Evolutionary conservation across 2,113 vertebrate genomes (phyloP).

Genomic region (Ariopsis seemanni): DNA sequence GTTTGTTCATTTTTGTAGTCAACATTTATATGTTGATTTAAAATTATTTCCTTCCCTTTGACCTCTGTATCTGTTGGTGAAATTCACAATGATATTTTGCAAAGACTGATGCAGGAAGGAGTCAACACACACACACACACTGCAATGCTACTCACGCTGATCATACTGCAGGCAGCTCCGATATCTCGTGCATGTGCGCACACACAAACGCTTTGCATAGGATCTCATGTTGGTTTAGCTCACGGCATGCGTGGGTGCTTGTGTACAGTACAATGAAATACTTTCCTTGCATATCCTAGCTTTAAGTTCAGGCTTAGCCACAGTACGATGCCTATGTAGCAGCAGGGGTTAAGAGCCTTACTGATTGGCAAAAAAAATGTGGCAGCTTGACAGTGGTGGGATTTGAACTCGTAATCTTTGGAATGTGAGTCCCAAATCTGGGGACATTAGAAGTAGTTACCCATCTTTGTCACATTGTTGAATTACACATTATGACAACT

Average conservation of each 20-base stretch:
- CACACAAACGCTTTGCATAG: background rate
- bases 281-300: background rate
- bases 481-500: background rate
- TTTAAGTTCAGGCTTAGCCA: background rate
- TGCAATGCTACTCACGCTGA: background rate
- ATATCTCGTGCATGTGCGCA: background rate
- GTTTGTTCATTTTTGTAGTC: conserved; percentile 5
- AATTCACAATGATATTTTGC: background rate
- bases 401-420: background rate
- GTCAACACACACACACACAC: background rate
- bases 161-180: background rate
- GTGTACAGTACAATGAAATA: background rate
- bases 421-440: background rate
- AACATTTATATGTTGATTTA: background rate
- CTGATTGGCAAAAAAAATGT: background rate
- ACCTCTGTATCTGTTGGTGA: background rate
- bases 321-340: background rate
- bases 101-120: background rate
- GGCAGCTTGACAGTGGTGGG: background rate
- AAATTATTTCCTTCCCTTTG: background rate
- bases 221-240: background rate
- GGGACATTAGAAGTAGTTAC: background rate
- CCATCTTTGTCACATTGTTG: background rate
- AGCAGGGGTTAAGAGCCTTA: background rate
- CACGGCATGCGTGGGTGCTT: background rate